Evolutionary conservation across 2,113 vertebrate genomes (phyloP).

Genomic region (Etia nguti): DNA sequence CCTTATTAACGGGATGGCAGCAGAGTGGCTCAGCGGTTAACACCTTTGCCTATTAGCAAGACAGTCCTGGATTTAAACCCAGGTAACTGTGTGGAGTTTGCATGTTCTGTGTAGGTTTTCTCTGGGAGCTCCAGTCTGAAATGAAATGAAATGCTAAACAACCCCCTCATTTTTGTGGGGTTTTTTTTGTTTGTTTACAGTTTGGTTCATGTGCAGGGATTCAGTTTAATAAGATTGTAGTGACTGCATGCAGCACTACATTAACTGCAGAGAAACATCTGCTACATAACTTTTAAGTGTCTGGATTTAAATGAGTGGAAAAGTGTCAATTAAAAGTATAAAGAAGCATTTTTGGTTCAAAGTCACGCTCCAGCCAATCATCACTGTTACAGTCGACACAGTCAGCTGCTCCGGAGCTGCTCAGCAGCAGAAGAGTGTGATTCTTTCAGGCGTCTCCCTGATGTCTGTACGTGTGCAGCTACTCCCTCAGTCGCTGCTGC

Average conservation of each 20-base stretch:
- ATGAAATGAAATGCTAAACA: not conserved
- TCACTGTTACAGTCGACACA: not conserved
- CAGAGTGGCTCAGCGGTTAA: not conserved
- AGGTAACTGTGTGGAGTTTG: not conserved
- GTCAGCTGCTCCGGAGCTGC: not conserved
- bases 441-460: constrained; percentile 19
- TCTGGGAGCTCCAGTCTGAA: not conserved
- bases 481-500: constrained; percentile 17
- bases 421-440: not conserved
- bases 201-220: not conserved
- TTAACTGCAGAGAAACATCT: not conserved
- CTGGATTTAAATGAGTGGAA: not conserved
- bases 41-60: not conserved
- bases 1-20: not conserved
- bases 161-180: not conserved
- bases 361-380: not conserved
- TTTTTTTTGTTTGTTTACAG: not conserved
- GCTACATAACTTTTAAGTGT: not conserved
- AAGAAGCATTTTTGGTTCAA: not conserved
- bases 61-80: not conserved
- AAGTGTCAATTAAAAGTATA: not conserved
- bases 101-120: not conserved
- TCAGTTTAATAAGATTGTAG: not conserved
- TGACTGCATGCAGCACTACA: not conserved
- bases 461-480: not conserved